Evolutionary conservation across 2,113 vertebrate species (phyloP).

Genomic region (Paralichthys olivaceus): DNA sequence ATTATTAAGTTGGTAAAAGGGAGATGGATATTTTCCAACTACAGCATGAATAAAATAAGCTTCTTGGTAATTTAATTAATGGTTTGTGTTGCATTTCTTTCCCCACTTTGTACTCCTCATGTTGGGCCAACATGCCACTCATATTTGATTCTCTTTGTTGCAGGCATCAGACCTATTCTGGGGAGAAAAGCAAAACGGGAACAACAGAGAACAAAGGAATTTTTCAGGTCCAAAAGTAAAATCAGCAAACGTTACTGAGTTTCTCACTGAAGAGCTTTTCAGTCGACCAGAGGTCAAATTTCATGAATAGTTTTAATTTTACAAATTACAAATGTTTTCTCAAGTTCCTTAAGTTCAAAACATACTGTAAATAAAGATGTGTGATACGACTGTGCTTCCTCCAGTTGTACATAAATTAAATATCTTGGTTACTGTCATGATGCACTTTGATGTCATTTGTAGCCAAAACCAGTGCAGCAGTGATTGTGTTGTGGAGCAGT

Average conservation of each 20-base stretch:
- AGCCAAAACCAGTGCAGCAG: too few species aligned
- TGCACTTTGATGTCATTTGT: too few species aligned
- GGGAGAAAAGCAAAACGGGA: slow-evolving; percentile 35
- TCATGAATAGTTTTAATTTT: too few species aligned
- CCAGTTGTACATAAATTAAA: too few species aligned
- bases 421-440: too few species aligned
- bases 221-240: slow-evolving; percentile 55
- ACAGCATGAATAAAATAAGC: slow-evolving; percentile 38
- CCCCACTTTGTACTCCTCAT: slow-evolving; percentile 48
- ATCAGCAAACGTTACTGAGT: slow-evolving; percentile 27
- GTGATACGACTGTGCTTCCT: too few species aligned
- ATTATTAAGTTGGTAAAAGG: slow-evolving; percentile 24
- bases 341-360: too few species aligned
- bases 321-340: too few species aligned
- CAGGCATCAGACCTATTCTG: slow-evolving; percentile 40
- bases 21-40: neutral
- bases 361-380: too few species aligned
- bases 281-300: neutral
- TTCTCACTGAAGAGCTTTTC: neutral
- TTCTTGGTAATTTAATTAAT: slow-evolving; percentile 23
- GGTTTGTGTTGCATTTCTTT: slow-evolving; percentile 21
- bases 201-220: slow-evolving; percentile 47
- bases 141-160: slow-evolving; percentile 67
- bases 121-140: slow-evolving; percentile 63
- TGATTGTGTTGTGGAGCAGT: too few species aligned